Base-by-base conservation (phyloP, 2,113 vertebrate species). In the Caranx melampygus region DNA sequence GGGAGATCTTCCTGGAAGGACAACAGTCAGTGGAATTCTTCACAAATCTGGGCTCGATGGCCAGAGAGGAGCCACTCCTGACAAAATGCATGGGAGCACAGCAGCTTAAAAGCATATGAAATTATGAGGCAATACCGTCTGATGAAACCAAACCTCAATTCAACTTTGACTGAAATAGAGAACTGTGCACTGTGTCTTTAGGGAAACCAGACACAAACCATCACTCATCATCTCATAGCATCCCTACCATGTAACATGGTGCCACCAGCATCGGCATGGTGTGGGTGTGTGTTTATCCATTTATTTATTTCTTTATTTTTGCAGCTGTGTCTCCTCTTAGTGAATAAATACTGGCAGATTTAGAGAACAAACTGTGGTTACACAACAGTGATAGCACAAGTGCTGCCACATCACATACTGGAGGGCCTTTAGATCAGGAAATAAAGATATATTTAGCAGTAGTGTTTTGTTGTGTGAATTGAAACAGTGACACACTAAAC, bases 1-100 rank as follows among this genome's bases (percentile, higher is more conserved):
- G 54, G 78, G 79, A 83, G 13, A 69, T 72, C 75, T 84, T 81
- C 51, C 79, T 87, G 85, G 87, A 88, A 68, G 44, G 55, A 82
- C 55, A 78, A 81, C 85, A 87, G 70, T 88, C 78, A 20, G 60
- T 34, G 51, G 74, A 82, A 70, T 82, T 82, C 52, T 70, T 84
- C 54, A 68, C 42, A 85, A 81, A 88, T 79, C 65, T 73, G 63
- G 79, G 67, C 45, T 81, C 77, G 79, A 84, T 54, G 69, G 55
- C 70, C 74, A 79, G 47, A 79, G 55, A 70, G 55, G 67, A 77
- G 78, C 72, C 73, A 69, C 55, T 71, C 67, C 15, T 55, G 66
- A 76, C 47, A 18, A 64, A 60, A 33, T 59, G 49, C 42, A 61
- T 49, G 35, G 1, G 60, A 80, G 49, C 63, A 40, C 67, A 58